Percentiles rank a stretch among this genome's conserved stretches.
Conservation (phyloP, 2,888 invertebrate genomes). For the Mamestra brassicae region DNA sequence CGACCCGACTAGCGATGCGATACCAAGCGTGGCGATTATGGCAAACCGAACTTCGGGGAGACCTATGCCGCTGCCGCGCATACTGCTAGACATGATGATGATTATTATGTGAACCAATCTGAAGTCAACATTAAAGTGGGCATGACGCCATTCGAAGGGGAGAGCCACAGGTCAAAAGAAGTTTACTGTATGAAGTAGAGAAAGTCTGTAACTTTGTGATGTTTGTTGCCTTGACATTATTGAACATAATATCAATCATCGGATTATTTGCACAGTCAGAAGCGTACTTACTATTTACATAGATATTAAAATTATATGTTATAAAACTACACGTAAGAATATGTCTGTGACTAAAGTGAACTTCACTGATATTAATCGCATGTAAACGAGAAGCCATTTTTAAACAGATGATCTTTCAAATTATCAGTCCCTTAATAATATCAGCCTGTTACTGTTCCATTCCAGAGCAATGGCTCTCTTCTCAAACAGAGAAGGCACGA, state of each 20-base stretch:
- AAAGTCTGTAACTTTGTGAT: conserved; percentile 22
- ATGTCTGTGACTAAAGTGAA: neutral
- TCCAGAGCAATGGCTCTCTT: neutral
- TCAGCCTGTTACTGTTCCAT: neutral
- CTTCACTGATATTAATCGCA: conserved; percentile 4
- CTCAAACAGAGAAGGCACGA: neutral
- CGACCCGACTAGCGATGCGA: too few relatives aligned
- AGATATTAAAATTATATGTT: neutral
- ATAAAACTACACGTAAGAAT: neutral
- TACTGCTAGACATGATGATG: too few relatives aligned
- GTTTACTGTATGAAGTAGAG: conserved; percentile 6
- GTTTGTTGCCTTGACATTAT: conserved; percentile 26
- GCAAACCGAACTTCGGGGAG: too few relatives aligned
- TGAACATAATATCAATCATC: conserved; percentile 15
- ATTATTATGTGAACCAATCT: neutral
- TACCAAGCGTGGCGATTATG: too few relatives aligned
- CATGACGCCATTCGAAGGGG: conserved; percentile 43
- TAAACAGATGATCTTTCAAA: neutral
- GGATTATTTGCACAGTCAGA: neutral
- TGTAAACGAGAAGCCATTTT: neutral
- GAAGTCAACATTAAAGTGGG: neutral
- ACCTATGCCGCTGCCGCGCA: too few relatives aligned
- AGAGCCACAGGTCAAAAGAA: neutral
- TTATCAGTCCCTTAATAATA: too few relatives aligned
- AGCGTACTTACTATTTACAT: neutral